phyloP scores from a whole-genome alignment of 2,888 invertebrate genomes.

The Chrysolina americana region DNA sequence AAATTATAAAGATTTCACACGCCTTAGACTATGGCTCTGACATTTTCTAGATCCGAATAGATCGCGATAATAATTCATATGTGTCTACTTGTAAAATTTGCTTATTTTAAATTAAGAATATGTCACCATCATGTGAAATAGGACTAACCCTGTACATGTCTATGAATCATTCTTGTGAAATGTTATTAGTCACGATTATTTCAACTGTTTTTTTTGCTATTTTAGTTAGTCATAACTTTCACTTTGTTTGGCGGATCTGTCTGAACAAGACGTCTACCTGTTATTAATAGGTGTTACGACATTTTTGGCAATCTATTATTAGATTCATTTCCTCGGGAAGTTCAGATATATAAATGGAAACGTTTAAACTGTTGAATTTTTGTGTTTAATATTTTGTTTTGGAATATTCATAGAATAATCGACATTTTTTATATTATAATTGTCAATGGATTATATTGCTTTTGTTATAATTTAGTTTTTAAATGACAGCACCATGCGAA shows the following conservation, averaged over 20 bases:
- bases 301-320: conserved; percentile 2
- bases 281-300: conserved; percentile 11
- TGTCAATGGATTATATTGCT: too few species aligned
- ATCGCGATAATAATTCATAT: neutral
- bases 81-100: too few species aligned
- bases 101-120: too few species aligned
- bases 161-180: neutral
- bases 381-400: too few species aligned
- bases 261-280: neutral
- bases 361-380: neutral
- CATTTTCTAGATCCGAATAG: too few species aligned
- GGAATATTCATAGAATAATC: too few species aligned
- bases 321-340: conserved; percentile 2
- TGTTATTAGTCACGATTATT: conserved; percentile 8
- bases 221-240: conserved; percentile 12
- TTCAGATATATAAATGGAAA: neutral
- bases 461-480: too few species aligned
- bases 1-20: neutral
- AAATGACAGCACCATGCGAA: too few species aligned
- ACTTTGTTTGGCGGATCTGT: conserved; percentile 7
- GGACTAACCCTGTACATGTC: neutral
- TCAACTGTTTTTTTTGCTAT: neutral
- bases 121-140: too few species aligned
- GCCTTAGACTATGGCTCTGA: too few species aligned
- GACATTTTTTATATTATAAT: too few species aligned